phyloP scores from a whole-genome alignment of 1,140 invertebrate species.

The Drosophila lacertosa region DNA sequence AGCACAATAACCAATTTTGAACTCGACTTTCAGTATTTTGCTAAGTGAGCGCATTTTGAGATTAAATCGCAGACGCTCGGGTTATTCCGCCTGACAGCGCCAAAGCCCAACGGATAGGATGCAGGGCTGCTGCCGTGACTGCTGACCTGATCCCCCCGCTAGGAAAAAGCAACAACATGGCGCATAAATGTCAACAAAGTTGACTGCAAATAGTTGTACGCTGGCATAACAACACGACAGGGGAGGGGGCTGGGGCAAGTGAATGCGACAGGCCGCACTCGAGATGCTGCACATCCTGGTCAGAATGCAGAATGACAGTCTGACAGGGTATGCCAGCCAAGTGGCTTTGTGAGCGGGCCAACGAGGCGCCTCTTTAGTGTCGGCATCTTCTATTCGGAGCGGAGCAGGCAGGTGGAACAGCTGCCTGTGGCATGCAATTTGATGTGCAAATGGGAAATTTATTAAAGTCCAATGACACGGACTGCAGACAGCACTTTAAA shows the following conservation, averaged over 20 bases:
- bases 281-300: constrained; percentile 29
- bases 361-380: constrained; percentile 8
- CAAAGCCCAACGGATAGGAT: constrained; percentile 13
- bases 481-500: not conserved
- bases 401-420: not conserved
- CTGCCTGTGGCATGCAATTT: constrained; percentile 3
- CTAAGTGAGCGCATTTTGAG: constrained; percentile 32
- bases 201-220: constrained; percentile 68
- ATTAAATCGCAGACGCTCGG: constrained; percentile 48
- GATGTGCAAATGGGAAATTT: constrained; percentile 12
- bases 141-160: constrained; percentile 13
- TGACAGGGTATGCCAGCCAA: constrained; percentile 12
- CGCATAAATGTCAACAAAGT: constrained; percentile 77
- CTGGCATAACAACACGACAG: constrained; percentile 68
- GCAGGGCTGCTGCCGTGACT: constrained; percentile 4
- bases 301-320: constrained; percentile 7
- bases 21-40: constrained; percentile 59
- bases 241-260: constrained; percentile 44
- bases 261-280: constrained; percentile 51
- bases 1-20: constrained; percentile 74
- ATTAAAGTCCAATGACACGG: constrained; percentile 7
- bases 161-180: constrained; percentile 46
- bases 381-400: constrained; percentile 5
- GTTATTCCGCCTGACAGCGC: constrained; percentile 41
- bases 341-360: constrained; percentile 9